Evolutionary conservation across 2,888 invertebrate species (phyloP), one percentile per base, ranked within the genome.

Genomic region (Scaptomyza reducta): DNA sequence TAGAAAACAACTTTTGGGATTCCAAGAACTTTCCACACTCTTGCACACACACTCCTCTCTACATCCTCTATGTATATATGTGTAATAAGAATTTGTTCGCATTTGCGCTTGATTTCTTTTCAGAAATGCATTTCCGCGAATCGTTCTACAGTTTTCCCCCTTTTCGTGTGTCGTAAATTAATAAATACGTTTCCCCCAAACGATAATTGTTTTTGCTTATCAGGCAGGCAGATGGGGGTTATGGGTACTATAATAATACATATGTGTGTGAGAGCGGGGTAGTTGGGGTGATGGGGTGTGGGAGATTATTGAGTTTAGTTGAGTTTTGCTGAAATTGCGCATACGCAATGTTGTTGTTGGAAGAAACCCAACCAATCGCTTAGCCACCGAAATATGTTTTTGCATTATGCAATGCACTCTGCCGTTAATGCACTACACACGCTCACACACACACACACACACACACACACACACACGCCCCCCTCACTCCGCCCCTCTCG

Each of bases 181-280:
- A 60, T 76, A 63, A 67, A 60, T 63, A 47, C 16, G 22, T 63
- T 56, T 44, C 9, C 16, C 16, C 1, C 16, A 44, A 54, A 49
- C 54, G 71, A 74, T 74, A 75, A 74, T 74, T 74, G 58, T 70
- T 65, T 74, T 74, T 75, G 65, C 54, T 57, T 75, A 57, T 75
- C 63, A n/a, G 44, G 10, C 13, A 10, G 35, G 35, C 0, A 13
- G 13, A 14, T 14, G 16, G 27, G n/a, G 33, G 10, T 2, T 9
- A 29, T 45, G 53, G 51, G 51, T 57, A 35, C 16, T 70, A 60
- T 40, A 46, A 4, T 14, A 16, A 38, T 18, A 42, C 14, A 13
- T 45, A 1, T 11, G 4, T n/a, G n/a, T n/a, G n/a, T n/a, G n/a
- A n/a, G n/a, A n/a, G n/a, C n/a, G n/a, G n/a, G n/a, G n/a, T n/a